Base-by-base conservation (phyloP, 2,797 vertebrate genomes). In the Odontamblyopus rebecca region DNA sequence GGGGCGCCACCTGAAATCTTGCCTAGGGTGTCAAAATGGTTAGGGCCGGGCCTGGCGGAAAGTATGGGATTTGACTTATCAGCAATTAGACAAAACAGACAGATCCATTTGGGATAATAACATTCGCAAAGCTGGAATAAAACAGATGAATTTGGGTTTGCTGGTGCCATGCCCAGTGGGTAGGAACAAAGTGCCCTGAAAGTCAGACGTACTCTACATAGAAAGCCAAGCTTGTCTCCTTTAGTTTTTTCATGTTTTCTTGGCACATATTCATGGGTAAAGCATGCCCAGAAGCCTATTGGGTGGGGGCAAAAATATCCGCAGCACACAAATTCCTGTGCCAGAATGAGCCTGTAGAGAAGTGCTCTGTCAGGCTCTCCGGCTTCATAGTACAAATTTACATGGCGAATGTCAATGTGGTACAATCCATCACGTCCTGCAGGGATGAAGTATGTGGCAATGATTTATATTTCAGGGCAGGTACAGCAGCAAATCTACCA, bases 191-290 rank as follows among this genome's bases (percentile, higher is more conserved):
- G 79, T 11, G 67, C 69, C 71, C 61, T 23, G 74, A 76, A 80
- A 79, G 50, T 76, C 68, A 84, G 69, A 77, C 13, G 1, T 15
- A 61, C 29, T 61, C 6, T 18, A 61, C 15, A 23, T 56, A 5
- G 19, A 65, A 60, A 74, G 32, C 65, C 77, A 81, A 79, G 81
- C 84, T 86, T 88, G 83, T 79, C 57, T 82, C 79, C 87, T 80
- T 90, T 90, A 68, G 41, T 71, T 78, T 72, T 59, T 30, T 71
- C 1, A 19, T 68, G 32, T 75, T 38, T 72, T 77, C 80, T 80
- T 87, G 82, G 85, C 82, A 82, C 63, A 72, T 65, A 67, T 68
- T 68, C 61, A 56, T 73, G 71, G 68, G 76, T 73, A 80, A 83
- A 67, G 30, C 76, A 76, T 80, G 67, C 23, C 71, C 74, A 66